Base-by-base conservation (phyloP, 2,797 vertebrate species). In the Bradypus variegatus region DNA sequence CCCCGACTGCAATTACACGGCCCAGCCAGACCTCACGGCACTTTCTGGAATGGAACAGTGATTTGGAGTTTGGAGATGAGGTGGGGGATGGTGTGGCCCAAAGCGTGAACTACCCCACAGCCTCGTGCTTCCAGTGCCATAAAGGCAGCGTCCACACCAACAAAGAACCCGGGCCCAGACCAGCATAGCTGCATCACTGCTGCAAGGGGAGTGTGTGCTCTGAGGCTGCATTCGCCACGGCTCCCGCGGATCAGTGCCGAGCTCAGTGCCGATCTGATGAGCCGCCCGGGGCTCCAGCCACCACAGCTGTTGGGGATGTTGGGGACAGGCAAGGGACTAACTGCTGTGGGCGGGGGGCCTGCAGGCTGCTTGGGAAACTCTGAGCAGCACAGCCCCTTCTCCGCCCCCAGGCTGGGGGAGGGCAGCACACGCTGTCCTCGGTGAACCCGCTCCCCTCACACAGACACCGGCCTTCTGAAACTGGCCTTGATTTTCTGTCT, bases 231-330 rank as follows among this genome's bases (percentile, higher is more conserved):
- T 25, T 50, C 27, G 18, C 73, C 16, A 7, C 53, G 7, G 73
- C 67, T 89, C 89, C 38, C 41, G 41, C 4, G 41, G 6, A 70
- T 5, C 69, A 87, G 83, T 64, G 81, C 88, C 88, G 72, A 36
- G 4, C 18, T 93, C 76, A 11, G 80, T 73, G 96, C 94, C 93
- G 86, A 95, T 96, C 96, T 96, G 96, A 97, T 96, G 96, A 96
- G 85, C 86, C 1, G 38, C 72, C 76, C 92, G 45, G 0, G 53
- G 2, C 33, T 92, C 95, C 95, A 95, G 95, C 93, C 92, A 3
- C 93, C 97, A 94, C 94, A 94, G 38, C 7, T 14, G 50, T 58
- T 23, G 58, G 60, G 16, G 8, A 55, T 91, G 76, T 72, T 94
- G 88, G 92, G 18, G 55, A 58, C 55, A 50, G 50, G 50, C 50